A percentile compares a stretch with the other conserved stretches of the same genome.
Conservation (phyloP, 2,888 invertebrate species). For the Meandrusa payeni region DNA sequence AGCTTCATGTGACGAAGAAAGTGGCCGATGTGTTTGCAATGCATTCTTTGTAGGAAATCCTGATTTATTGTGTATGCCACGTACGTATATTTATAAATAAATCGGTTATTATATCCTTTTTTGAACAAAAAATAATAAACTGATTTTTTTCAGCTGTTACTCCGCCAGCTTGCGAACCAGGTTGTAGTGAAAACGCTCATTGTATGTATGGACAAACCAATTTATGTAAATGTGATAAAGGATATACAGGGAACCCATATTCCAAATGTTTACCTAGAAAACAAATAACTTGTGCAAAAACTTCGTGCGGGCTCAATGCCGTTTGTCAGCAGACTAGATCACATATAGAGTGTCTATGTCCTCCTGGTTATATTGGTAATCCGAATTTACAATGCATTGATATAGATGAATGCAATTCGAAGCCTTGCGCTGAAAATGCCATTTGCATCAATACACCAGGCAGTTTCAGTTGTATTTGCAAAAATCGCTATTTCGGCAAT, state of each 20-base stretch:
- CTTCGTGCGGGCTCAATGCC: slow-evolving; percentile 89
- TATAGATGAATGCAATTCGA: slow-evolving; percentile 89
- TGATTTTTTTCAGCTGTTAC: slow-evolving; percentile 83
- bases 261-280: slow-evolving; percentile 87
- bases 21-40: slow-evolving; percentile 92
- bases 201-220: slow-evolving; percentile 91
- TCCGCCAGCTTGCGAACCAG: slow-evolving; percentile 89
- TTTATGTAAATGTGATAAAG: slow-evolving; percentile 91
- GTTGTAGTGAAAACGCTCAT: slow-evolving; percentile 91
- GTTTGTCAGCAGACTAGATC: slow-evolving; percentile 88
- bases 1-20: slow-evolving; percentile 89
- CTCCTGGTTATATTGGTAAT: slow-evolving; percentile 91
- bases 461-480: slow-evolving; percentile 93
- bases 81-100: slow-evolving; percentile 78
- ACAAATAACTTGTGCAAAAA: slow-evolving; percentile 85
- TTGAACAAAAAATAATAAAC: too few species aligned
- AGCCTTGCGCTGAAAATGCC: slow-evolving; percentile 91
- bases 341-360: slow-evolving; percentile 90
- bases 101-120: slow-evolving; percentile 10
- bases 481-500: slow-evolving; percentile 91
- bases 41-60: slow-evolving; percentile 94
- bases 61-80: slow-evolving; percentile 94
- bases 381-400: slow-evolving; percentile 93
- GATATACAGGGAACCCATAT: slow-evolving; percentile 93
- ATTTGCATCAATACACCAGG: slow-evolving; percentile 95